Percentiles rank a stretch among this genome's conserved stretches.
Evolutionary conservation across 37 sponge, comb jelly and placozoan genomes (phyloP).

Genomic region (Haliclona indistincta): DNA sequence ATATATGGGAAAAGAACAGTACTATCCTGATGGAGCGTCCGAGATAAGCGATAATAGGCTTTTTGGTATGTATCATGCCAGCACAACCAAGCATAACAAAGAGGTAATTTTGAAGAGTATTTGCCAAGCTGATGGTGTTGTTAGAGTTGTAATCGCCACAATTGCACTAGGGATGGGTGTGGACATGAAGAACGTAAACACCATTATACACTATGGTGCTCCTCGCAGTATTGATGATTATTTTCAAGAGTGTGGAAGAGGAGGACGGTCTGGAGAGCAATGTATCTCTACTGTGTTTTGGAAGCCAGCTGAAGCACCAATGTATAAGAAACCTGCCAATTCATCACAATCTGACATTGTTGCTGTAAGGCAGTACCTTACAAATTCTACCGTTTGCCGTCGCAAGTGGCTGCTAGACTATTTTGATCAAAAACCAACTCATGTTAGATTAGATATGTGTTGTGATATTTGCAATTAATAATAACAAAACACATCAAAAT

Average conservation of each 20-base stretch:
- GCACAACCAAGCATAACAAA: slow-evolving; percentile 36
- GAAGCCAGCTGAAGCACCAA: slow-evolving; percentile 19
- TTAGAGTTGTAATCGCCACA: slow-evolving; percentile 68
- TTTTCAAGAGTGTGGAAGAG: slow-evolving; percentile 50
- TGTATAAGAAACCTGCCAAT: neutral
- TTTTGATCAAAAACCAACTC: too few species aligned
- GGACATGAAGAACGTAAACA: slow-evolving; percentile 24
- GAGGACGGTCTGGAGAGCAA: slow-evolving; percentile 19
- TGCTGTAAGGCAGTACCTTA: too few species aligned
- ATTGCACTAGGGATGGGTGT: slow-evolving; percentile 60
- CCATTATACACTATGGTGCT: slow-evolving; percentile 52
- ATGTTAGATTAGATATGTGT: too few species aligned
- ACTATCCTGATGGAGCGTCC: slow-evolving; percentile 36
- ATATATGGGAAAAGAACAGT: slow-evolving; percentile 17
- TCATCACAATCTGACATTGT: neutral
- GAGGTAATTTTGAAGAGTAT: slow-evolving; percentile 31
- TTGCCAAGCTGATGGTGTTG: slow-evolving; percentile 28
- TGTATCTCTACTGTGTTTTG: slow-evolving; percentile 10
- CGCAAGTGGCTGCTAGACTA: slow-evolving; percentile 14
- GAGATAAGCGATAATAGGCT: slow-evolving; percentile 40
- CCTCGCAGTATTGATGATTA: slow-evolving; percentile 45
- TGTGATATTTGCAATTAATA: too few species aligned
- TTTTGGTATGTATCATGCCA: slow-evolving; percentile 51
- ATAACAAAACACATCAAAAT: too few species aligned
- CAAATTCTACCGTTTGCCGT: too few species aligned